Evolutionary conservation across 2,888 invertebrate genomes (phyloP), one percentile per base, ranked within the genome.

Genomic region (Rapana venosa): DNA sequence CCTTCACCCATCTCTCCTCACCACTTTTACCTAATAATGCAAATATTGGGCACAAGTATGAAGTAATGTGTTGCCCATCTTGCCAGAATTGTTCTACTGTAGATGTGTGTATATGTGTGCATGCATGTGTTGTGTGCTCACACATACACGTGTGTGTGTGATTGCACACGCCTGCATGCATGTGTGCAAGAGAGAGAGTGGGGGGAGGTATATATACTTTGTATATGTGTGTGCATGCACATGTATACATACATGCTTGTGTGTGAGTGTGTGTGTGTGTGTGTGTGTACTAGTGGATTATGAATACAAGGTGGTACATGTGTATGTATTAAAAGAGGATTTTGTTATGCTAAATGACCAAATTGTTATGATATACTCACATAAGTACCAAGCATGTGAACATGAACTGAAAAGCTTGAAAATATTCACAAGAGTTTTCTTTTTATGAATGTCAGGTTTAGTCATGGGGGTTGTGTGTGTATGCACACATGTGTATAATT

Each of bases 141-240:
- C 32, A 11, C 32, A 4, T 22, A 0, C n/a, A 30, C 1, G 79
- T n/a, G 79, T n/a, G 79, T n/a, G 79, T 79, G 79, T 32, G 79
- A 0, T 22, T 13, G 79, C 77, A n/a, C 30, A n/a, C 30, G 79
- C 83, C 2, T 47, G 22, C 17, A 22, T 56, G 84, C 26, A 61
- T 61, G 61, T 61, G 61, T 86, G 32, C 6, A 26, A 32, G 61
- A 30, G 32, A 56, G n/a, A 8, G 1, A 56, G 56, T 0, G 4
- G 0, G n/a, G 56, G 15, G 56, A 35, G 56, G n/a, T 56, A 58
- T 87, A 30, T 22, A 30, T 70, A 36, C 32, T 6, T 36, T 56
- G 70, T 70, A 35, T 56, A 15, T n/a, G 66, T 87, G 66, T 70
- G 87, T 87, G 70, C 17, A 36, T 87, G 87, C 35, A 35, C 35